Conservation (phyloP, 2,888 invertebrate species). For the Monoplex corrugatus region DNA sequence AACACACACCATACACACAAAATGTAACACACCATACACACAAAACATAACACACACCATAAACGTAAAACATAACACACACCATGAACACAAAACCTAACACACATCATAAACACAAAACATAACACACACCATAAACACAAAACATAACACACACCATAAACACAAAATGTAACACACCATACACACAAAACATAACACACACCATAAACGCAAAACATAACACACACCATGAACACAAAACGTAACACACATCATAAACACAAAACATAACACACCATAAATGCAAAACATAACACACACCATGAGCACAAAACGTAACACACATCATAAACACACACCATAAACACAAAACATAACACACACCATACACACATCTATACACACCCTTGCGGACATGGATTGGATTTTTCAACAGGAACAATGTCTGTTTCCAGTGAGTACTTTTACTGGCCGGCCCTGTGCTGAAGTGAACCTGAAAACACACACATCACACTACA, state of each 20-base stretch:
- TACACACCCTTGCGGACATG: conserved; percentile 82
- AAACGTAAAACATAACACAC: too few species aligned
- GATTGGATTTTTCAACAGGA: conserved; percentile 87
- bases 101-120: too few species aligned
- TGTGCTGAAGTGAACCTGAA: conserved; percentile 83
- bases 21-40: too few species aligned
- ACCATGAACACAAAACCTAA: too few species aligned
- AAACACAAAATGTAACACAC: too few species aligned
- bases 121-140: too few species aligned
- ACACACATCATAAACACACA: background rate
- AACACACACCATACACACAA: too few species aligned
- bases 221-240: background rate
- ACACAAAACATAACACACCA: background rate
- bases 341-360: background rate
- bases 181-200: background rate
- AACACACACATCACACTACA: conserved; percentile 43
- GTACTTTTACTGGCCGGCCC: conserved; percentile 85
- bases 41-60: too few species aligned
- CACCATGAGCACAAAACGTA: background rate
- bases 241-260: too few species aligned
- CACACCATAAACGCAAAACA: background rate
- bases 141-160: too few species aligned
- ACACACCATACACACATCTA: background rate
- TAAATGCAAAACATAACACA: background rate
- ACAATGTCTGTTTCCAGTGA: conserved; percentile 89